Evolutionary conservation across 1,140 invertebrate species (phyloP).

Genomic region (Ceratina calcarata): DNA sequence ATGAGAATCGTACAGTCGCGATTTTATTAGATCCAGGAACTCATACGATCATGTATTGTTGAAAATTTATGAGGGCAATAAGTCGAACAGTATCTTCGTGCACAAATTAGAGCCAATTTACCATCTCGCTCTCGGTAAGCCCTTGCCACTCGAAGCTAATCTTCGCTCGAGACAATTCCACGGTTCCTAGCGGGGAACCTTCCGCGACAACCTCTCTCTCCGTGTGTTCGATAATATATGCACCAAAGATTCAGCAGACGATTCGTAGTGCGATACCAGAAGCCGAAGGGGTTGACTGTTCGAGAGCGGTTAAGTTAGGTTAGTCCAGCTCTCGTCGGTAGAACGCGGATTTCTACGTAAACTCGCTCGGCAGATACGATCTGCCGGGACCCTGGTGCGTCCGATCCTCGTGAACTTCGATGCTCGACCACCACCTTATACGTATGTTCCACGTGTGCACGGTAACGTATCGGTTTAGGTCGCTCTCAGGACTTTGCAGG

Average conservation of each 20-base stretch:
- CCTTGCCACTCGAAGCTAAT: conserved; percentile 21
- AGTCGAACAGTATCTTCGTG: background rate
- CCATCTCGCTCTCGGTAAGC: background rate
- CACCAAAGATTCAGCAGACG: conserved; percentile 75
- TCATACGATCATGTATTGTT: background rate
- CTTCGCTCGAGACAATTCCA: conserved; percentile 33
- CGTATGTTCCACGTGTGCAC: conserved; percentile 17
- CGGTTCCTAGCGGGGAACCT: conserved; percentile 32
- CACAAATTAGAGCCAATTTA: conserved; percentile 25
- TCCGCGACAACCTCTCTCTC: conserved; percentile 35
- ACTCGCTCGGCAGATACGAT: conserved; percentile 76
- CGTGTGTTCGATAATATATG: conserved; percentile 73
- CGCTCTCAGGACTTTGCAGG: conserved; percentile 53
- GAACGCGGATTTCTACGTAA: conserved; percentile 77
- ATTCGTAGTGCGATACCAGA: conserved; percentile 79
- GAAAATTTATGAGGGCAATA: background rate
- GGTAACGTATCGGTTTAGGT: conserved; percentile 63
- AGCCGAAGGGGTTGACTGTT: conserved; percentile 62
- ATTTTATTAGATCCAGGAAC: background rate
- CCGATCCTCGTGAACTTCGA: conserved; percentile 69
- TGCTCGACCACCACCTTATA: conserved; percentile 56
- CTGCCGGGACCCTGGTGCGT: conserved; percentile 64
- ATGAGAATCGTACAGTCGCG: background rate
- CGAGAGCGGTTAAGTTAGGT: conserved; percentile 64
- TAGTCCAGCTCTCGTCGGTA: conserved; percentile 59